Conservation (phyloP, 2,113 vertebrate genomes). For the Panthera leo region DNA sequence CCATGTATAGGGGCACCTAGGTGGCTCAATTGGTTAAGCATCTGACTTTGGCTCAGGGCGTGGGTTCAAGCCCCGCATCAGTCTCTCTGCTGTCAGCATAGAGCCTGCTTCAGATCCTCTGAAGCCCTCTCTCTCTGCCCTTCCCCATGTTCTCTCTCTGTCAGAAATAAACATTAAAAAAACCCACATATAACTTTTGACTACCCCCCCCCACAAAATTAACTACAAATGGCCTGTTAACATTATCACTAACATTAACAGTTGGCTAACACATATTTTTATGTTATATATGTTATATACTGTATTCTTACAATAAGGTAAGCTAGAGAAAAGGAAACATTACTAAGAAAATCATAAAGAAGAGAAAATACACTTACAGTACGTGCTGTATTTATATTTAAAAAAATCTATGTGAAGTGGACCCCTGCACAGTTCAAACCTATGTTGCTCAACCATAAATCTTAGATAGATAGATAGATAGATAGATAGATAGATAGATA, state of each 20-base stretch:
- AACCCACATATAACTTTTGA: neutral
- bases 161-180: too few relatives aligned
- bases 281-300: neutral
- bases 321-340: neutral
- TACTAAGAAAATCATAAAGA: neutral
- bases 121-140: too few relatives aligned
- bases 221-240: neutral
- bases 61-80: too few relatives aligned
- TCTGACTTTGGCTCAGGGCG: too few relatives aligned
- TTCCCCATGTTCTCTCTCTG: too few relatives aligned
- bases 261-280: neutral
- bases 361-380: neutral
- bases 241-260: neutral
- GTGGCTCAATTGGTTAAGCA: too few relatives aligned
- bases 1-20: neutral
- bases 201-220: neutral
- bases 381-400: neutral
- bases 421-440: neutral
- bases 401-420: neutral
- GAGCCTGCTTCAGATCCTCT: too few relatives aligned
- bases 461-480: neutral
- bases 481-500: too few relatives aligned
- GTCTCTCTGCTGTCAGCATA: too few relatives aligned
- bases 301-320: neutral
- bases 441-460: neutral